These are phyloP conservation scores for Zapus hudsonius DNA, from an alignment of 2,113 vertebrate genomes.

Conservation along the genomic window DNA sequence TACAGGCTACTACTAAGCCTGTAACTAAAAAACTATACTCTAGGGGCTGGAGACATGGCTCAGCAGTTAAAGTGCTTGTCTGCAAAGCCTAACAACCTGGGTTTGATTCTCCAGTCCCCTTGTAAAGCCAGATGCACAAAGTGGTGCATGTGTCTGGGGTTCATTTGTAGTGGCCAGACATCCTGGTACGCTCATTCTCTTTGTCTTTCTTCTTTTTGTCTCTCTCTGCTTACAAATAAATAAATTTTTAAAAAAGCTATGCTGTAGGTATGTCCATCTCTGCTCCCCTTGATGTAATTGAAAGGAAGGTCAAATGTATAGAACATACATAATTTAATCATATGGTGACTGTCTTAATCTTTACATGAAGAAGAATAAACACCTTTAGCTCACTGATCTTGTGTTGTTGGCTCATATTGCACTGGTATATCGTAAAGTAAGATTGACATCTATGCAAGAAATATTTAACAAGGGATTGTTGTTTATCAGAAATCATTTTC, in stretches of 20 bases:
- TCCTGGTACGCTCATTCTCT: too few relatives aligned
- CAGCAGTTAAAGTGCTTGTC: too few relatives aligned
- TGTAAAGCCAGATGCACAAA: too few relatives aligned
- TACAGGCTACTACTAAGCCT: neutral
- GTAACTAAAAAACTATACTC: neutral
- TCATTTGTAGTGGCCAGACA: too few relatives aligned
- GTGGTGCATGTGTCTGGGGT: too few relatives aligned
- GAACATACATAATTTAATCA: conserved; percentile 8
- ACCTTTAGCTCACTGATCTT: neutral
- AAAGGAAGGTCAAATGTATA: neutral
- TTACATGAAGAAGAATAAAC: neutral
- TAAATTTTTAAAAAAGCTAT: neutral
- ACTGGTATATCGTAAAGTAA: conserved; percentile 8
- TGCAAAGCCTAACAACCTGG: too few relatives aligned
- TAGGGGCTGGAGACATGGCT: too few relatives aligned
- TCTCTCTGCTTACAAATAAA: too few relatives aligned
- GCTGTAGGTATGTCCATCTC: neutral
- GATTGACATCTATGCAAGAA: neutral
- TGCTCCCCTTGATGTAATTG: conserved; percentile 4
- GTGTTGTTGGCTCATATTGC: neutral
- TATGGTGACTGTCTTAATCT: neutral
- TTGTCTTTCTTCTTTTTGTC: too few relatives aligned
- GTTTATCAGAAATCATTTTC: neutral
- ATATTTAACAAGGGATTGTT: neutral
- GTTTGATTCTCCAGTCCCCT: too few relatives aligned